Evolutionary conservation across 30 jellyfish, hydroid and myxozoan species (phyloP).

Genomic region (Aurelia sp.): DNA sequence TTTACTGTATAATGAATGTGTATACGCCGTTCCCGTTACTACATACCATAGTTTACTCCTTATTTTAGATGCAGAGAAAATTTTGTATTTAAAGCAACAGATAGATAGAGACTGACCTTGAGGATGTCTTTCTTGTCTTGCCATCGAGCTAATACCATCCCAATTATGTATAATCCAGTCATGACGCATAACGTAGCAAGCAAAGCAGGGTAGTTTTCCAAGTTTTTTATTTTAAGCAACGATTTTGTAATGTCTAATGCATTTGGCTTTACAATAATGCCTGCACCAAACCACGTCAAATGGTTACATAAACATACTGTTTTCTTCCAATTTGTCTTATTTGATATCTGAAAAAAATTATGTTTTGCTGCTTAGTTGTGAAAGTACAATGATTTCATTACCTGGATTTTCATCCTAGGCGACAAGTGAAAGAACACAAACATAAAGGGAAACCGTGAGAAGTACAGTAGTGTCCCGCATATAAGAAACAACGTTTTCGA

Average conservation of each 20-base stretch:
- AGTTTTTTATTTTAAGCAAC: constrained; percentile 39
- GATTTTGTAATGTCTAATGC: constrained; percentile 47
- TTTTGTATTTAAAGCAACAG: too few species aligned
- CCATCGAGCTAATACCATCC: constrained; percentile 79
- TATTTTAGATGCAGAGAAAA: too few species aligned
- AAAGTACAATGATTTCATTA: too few species aligned
- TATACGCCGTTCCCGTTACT: too few species aligned
- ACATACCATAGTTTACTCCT: too few species aligned
- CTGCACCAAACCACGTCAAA: constrained; percentile 86
- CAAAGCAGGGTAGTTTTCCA: constrained; percentile 79
- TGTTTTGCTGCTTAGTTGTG: too few species aligned
- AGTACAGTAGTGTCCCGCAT: too few species aligned
- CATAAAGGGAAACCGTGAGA: too few species aligned
- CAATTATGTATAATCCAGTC: constrained; percentile 49
- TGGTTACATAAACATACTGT: constrained; percentile 84
- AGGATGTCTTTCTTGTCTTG: constrained; percentile 50
- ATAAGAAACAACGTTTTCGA: too few species aligned
- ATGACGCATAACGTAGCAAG: constrained; percentile 80
- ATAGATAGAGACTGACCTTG: constrained; percentile 24
- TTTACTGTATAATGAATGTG: too few species aligned
- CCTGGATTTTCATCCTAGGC: too few species aligned
- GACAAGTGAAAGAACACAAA: too few species aligned
- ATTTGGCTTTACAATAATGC: constrained; percentile 72
- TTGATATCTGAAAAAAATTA: constrained; percentile 51
- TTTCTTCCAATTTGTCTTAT: constrained; percentile 20